Evolutionary conservation across 2,888 invertebrate genomes (phyloP).

Genomic region (Gandaritis pyraliata): DNA sequence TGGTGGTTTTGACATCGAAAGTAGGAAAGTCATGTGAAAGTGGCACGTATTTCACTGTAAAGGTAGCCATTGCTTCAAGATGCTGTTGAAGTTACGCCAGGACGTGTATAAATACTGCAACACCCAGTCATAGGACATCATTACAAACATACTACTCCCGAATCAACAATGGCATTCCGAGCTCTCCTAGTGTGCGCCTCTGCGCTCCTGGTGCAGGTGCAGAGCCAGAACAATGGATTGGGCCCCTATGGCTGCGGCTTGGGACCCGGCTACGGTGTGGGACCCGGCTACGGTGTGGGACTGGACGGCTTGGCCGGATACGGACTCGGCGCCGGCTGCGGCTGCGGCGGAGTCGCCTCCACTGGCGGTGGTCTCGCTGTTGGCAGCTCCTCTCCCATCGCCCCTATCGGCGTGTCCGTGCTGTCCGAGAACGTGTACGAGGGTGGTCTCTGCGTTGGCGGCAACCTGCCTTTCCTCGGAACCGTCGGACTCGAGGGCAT

Average conservation of each 20-base stretch:
- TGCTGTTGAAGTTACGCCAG: constrained; percentile 8
- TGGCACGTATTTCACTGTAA: constrained; percentile 16
- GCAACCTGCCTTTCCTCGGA: constrained; percentile 58
- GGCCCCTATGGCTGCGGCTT: no score
- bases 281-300: constrained; percentile 19
- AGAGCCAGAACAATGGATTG: no score
- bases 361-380: constrained; percentile 42
- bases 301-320: constrained; percentile 38
- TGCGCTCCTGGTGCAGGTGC: constrained; percentile 44
- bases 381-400: constrained; percentile 37
- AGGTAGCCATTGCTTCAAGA: constrained; percentile 5
- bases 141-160: neutral
- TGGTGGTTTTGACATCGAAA: constrained; percentile 12
- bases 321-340: constrained; percentile 26
- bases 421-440: constrained; percentile 54
- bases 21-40: neutral
- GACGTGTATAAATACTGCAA: constrained; percentile 20
- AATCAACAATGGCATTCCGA: constrained; percentile 31
- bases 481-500: constrained; percentile 53
- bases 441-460: constrained; percentile 49
- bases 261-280: constrained; percentile 26
- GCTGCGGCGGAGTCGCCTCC: constrained; percentile 43
- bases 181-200: constrained; percentile 43
- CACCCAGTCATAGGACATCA: neutral
- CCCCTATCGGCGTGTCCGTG: constrained; percentile 48